Evolutionary conservation across 1,140 invertebrate genomes (phyloP).

Genomic region (Antheraea mylitta): DNA sequence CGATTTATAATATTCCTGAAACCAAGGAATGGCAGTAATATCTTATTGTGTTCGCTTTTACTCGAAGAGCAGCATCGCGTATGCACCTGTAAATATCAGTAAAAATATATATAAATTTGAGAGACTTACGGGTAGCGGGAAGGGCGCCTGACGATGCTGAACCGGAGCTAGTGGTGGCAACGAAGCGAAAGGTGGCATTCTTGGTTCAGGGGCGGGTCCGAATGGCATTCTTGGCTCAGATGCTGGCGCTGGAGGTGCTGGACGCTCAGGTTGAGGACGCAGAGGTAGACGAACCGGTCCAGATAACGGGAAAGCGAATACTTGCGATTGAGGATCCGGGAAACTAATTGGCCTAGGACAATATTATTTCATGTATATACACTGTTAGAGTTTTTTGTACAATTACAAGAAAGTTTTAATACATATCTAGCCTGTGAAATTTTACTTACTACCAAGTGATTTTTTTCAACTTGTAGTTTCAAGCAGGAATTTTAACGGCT

Average conservation of each 20-base stretch:
- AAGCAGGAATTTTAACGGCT: no score
- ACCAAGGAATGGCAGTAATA: no score
- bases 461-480: no score
- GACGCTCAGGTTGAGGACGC: slow-evolving; percentile 51
- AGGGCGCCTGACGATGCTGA: slow-evolving; percentile 40
- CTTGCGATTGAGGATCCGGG: slow-evolving; percentile 67
- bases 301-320: slow-evolving; percentile 67
- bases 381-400: no score
- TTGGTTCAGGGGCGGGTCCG: slow-evolving; percentile 31
- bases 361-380: slow-evolving; percentile 5
- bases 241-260: slow-evolving; percentile 17
- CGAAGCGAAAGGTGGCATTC: slow-evolving; percentile 23
- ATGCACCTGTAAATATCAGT: no score
- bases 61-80: no score
- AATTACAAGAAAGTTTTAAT: no score
- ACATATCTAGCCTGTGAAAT: no score
- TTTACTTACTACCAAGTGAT: no score
- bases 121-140: slow-evolving; percentile 61
- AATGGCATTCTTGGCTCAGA: slow-evolving; percentile 28
- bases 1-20: no score
- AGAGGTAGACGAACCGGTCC: slow-evolving; percentile 61
- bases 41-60: no score
- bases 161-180: slow-evolving; percentile 43
- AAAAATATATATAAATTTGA: not conserved
- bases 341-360: slow-evolving; percentile 55